phyloP scores from a whole-genome alignment of 2,113 vertebrate genomes.

The Paramormyrops kingsleyae region DNA sequence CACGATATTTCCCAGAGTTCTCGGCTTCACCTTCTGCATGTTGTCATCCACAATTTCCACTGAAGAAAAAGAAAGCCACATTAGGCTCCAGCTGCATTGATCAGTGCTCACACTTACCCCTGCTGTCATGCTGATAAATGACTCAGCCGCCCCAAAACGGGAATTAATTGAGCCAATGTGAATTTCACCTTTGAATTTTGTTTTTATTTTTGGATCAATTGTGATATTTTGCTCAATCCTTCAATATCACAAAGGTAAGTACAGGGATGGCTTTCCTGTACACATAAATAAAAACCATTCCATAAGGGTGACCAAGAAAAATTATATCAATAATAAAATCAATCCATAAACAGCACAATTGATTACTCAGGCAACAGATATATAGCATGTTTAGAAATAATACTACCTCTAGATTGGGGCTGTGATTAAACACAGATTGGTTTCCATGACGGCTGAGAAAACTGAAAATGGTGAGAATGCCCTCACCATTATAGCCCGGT shows the following conservation, averaged over 20 bases:
- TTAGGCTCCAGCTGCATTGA: background rate
- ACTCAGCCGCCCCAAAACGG: background rate
- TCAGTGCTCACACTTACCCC: background rate
- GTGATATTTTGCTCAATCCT: background rate
- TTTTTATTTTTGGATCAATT: background rate
- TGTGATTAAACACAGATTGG: background rate
- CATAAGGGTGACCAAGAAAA: background rate
- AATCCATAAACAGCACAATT: background rate
- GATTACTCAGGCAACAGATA: background rate
- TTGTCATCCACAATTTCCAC: constrained; percentile 4
- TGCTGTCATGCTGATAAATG: background rate
- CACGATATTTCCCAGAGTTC: constrained; percentile 1
- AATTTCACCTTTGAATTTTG: background rate
- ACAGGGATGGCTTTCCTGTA: background rate
- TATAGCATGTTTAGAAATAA: background rate
- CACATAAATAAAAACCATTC: background rate
- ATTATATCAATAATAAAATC: background rate
- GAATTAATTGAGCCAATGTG: background rate
- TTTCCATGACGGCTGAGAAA: background rate
- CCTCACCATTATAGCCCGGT: constrained; percentile 89
- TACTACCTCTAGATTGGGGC: background rate
- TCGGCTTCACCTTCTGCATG: background rate
- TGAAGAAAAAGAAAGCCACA: background rate
- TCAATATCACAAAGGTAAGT: background rate
- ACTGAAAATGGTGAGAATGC: background rate